Conservation (phyloP, 2,113 vertebrate genomes). For the Eulacestoma nigropectus region DNA sequence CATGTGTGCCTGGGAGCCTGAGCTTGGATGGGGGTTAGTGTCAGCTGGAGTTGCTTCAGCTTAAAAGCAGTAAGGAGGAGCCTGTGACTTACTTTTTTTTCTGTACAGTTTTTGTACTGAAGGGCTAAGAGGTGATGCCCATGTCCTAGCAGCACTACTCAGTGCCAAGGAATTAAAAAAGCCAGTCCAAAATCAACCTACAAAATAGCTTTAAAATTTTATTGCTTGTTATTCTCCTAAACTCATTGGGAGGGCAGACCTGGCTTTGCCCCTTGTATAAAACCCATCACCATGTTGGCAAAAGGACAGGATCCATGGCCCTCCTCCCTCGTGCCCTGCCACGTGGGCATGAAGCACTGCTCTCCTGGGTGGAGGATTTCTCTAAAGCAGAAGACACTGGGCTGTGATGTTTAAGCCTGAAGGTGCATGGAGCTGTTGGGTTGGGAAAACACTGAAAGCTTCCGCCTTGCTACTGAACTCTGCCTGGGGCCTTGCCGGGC, state of each 20-base stretch:
- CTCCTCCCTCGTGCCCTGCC: accelerated
- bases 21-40: not conserved
- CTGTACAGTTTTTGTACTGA: not conserved
- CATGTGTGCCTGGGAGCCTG: not conserved
- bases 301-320: not conserved
- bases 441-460: not conserved
- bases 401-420: not conserved
- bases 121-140: not conserved
- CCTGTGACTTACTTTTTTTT: not conserved
- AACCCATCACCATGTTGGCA: accelerated
- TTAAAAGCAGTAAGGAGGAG: not conserved
- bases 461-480: not conserved
- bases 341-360: accelerated
- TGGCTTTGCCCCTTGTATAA: not conserved
- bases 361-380: not conserved
- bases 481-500: not conserved
- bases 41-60: not conserved
- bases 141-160: not conserved
- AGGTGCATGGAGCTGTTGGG: not conserved
- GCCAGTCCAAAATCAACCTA: not conserved
- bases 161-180: not conserved
- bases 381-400: not conserved
- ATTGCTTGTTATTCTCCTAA: not conserved
- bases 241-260: accelerated
- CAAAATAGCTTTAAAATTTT: not conserved